These are phyloP conservation scores for Lytechinus pictus DNA, from an alignment of 35 echinoderm and acorn worm genomes.

Conservation along the genomic window DNA sequence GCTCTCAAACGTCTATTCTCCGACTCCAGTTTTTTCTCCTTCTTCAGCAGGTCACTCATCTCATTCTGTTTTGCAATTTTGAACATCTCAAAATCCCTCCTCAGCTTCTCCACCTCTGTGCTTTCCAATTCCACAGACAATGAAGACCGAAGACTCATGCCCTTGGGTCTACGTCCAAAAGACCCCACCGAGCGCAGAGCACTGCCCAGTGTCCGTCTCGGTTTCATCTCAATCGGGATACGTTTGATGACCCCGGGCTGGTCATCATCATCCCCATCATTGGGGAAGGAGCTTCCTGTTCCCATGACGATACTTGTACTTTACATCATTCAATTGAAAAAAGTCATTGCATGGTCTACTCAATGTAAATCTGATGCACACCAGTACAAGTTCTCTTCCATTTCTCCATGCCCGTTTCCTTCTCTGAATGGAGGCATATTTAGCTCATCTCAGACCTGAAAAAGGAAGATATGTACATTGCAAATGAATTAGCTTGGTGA, in stretches of 20 bases:
- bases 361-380: neutral
- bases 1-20: constrained; percentile 89
- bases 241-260: constrained; percentile 90
- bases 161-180: constrained; percentile 72
- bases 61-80: constrained; percentile 94
- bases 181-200: constrained; percentile 80
- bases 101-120: constrained; percentile 85
- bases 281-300: constrained; percentile 89
- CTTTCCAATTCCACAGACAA: constrained; percentile 94
- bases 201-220: constrained; percentile 76
- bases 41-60: constrained; percentile 90
- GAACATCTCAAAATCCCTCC: constrained; percentile 93
- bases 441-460: neutral
- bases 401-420: neutral
- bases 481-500: no score
- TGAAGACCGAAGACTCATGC: constrained; percentile 83
- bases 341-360: neutral
- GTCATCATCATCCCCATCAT: constrained; percentile 75
- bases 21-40: constrained; percentile 95
- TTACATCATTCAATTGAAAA: neutral
- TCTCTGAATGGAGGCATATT: neutral
- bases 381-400: neutral
- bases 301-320: constrained; percentile 69
- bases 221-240: constrained; percentile 97
- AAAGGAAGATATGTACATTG: neutral